Conservation (phyloP, 2,797 vertebrate species). For the Anguilla anguilla region DNA sequence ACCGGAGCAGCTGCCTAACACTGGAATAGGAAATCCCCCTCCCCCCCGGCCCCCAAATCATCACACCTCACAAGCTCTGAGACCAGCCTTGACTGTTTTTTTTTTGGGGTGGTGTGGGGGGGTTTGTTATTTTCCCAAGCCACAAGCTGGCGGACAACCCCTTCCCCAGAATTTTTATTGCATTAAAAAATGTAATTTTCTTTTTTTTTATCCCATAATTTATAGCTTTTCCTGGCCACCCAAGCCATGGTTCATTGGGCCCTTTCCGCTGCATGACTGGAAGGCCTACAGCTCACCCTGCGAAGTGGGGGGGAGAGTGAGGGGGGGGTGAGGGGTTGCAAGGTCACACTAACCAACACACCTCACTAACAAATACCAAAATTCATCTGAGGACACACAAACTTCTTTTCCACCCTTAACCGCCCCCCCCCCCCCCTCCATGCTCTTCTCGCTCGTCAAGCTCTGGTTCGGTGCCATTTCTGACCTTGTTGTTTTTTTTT, state of each 20-base stretch:
- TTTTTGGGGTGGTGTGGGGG: background rate
- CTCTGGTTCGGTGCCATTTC: background rate
- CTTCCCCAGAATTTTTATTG: background rate
- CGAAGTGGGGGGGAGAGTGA: no score
- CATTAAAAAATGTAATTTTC: background rate
- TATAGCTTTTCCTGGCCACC: background rate
- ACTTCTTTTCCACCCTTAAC: background rate
- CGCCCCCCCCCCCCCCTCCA: background rate
- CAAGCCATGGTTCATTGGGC: background rate
- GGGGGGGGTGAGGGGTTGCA: no score
- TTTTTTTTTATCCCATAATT: background rate
- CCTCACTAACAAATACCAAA: background rate
- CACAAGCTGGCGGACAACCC: background rate
- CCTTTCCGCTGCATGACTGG: background rate
- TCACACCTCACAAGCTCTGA: background rate
- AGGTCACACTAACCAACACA: background rate
- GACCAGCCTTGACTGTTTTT: background rate
- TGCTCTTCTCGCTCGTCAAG: background rate
- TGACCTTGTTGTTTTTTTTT: background rate
- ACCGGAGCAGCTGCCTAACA: conserved; percentile 7
- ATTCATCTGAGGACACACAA: background rate
- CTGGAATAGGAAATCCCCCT: no score
- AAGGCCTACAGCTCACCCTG: background rate
- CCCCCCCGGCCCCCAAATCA: no score
- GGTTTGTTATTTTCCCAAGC: background rate